phyloP scores from a whole-genome alignment of 2,113 vertebrate genomes.

The Anas platyrhynchos region DNA sequence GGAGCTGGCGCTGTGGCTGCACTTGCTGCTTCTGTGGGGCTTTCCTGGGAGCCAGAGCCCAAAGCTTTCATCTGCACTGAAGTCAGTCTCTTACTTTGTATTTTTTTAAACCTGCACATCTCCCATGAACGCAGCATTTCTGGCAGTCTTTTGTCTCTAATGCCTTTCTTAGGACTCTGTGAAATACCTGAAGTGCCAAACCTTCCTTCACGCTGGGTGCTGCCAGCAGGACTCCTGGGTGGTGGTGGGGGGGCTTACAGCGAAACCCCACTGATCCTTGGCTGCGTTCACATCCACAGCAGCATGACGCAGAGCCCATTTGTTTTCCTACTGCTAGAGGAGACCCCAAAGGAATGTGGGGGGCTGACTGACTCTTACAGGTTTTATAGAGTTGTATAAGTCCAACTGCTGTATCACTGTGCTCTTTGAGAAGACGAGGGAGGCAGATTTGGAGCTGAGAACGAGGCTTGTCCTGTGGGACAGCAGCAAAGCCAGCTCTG shows the following conservation, averaged over 20 bases:
- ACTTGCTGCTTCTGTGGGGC: neutral
- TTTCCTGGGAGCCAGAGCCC: neutral
- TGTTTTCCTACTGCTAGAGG: neutral
- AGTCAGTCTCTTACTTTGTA: neutral
- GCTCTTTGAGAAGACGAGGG: neutral
- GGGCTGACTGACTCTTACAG: neutral
- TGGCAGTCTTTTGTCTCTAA: neutral
- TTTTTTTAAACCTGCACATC: neutral
- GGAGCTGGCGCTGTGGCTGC: accelerated
- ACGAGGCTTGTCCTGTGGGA: neutral
- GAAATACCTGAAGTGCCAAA: neutral
- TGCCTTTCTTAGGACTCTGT: neutral
- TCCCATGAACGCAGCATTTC: neutral
- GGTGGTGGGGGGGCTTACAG: accelerated
- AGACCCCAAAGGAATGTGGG: neutral
- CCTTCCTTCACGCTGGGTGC: neutral
- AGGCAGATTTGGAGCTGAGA: neutral
- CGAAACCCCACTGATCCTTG: neutral
- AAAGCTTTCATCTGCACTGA: neutral
- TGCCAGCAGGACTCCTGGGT: neutral
- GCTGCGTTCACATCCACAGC: accelerated
- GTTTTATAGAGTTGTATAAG: neutral
- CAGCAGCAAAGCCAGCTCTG: neutral
- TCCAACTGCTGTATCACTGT: neutral
- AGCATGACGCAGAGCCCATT: neutral